These are phyloP conservation scores for Lapara coniferarum DNA, from an alignment of 2,888 invertebrate genomes.

Conservation along the genomic window DNA sequence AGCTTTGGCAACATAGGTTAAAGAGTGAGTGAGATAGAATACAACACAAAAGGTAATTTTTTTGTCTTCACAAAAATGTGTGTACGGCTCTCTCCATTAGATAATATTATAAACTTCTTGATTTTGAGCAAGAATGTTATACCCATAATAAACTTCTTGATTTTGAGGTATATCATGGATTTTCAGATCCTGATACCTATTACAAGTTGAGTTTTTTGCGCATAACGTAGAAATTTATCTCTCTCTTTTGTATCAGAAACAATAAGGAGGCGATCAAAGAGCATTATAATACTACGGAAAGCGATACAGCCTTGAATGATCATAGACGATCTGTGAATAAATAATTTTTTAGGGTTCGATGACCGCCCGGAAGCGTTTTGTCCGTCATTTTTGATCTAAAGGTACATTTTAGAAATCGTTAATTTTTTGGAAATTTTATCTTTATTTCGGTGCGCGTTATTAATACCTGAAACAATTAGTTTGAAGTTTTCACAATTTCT, in stretches of 20 bases:
- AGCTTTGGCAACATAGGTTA: too few relatives aligned
- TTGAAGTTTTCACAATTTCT: neutral
- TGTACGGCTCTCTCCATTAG: too few relatives aligned
- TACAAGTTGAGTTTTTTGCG: neutral
- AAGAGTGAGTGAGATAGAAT: too few relatives aligned
- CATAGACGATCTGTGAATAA: slow-evolving; percentile 36
- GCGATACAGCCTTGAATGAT: slow-evolving; percentile 32
- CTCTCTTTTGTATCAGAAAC: slow-evolving; percentile 19
- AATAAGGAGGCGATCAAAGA: slow-evolving; percentile 25
- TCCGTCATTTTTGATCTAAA: slow-evolving; percentile 74
- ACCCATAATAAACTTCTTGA: too few relatives aligned
- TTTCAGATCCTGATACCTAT: neutral
- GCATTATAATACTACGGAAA: too few relatives aligned
- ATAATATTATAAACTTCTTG: too few relatives aligned
- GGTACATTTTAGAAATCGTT: slow-evolving; percentile 59
- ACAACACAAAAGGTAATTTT: too few relatives aligned
- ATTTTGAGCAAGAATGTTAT: too few relatives aligned
- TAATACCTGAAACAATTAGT: slow-evolving; percentile 31
- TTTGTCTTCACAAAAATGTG: too few relatives aligned
- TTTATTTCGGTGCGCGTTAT: slow-evolving; percentile 44
- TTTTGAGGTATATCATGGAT: neutral
- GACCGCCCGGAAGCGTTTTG: slow-evolving; percentile 64
- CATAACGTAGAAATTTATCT: neutral
- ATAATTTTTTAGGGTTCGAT: slow-evolving; percentile 54
- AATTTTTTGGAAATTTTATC: slow-evolving; percentile 43